Conservation (phyloP, 2,797 vertebrate species). For the Pogonophryne albipinna region DNA sequence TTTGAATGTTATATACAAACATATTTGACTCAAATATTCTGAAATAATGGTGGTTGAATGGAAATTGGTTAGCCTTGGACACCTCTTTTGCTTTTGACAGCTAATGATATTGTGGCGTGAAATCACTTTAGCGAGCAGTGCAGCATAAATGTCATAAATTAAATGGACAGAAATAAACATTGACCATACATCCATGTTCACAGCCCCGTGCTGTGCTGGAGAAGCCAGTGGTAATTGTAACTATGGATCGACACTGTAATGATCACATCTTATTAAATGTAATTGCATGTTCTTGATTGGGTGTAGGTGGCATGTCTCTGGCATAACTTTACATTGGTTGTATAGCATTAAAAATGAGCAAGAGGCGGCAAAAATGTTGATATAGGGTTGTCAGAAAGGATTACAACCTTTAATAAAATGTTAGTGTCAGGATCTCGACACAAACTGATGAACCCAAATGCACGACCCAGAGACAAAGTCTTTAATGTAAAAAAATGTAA, state of each 20-base stretch:
- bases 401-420: too few relatives aligned
- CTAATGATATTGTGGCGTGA: neutral
- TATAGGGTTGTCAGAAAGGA: too few relatives aligned
- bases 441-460: too few relatives aligned
- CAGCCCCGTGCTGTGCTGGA: constrained; percentile 17
- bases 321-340: neutral
- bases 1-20: constrained; percentile 6
- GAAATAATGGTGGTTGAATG: neutral
- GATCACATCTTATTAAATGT: constrained; percentile 12
- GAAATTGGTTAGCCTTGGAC: neutral
- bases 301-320: constrained; percentile 11
- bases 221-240: constrained; percentile 26
- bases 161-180: constrained; percentile 4
- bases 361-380: neutral
- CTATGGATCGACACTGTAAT: constrained; percentile 37
- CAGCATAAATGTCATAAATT: constrained; percentile 13
- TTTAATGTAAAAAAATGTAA: too few relatives aligned
- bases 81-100: neutral
- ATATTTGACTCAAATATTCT: constrained; percentile 5
- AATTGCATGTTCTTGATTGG: constrained; percentile 23
- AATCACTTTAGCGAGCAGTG: neutral
- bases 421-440: too few relatives aligned
- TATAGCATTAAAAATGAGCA: neutral
- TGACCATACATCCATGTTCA: neutral
- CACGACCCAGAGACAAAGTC: too few relatives aligned